Conservation (phyloP, 2,888 invertebrate species). For the Cheilosia urbana region DNA sequence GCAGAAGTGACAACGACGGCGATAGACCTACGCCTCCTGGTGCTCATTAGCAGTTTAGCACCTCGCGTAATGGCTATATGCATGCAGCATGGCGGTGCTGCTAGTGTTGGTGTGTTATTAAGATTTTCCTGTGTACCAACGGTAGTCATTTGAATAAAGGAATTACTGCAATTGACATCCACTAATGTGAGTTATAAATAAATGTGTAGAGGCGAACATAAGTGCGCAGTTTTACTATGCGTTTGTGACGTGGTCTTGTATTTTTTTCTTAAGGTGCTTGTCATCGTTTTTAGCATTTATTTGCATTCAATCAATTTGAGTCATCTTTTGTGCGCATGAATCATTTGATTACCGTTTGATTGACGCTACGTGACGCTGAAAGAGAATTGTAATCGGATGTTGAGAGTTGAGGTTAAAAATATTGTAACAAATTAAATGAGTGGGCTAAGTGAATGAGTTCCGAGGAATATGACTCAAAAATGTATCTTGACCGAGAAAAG, state of each 20-base stretch:
- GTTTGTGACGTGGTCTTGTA: slow-evolving; percentile 19
- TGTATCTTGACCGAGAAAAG: background rate
- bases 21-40: slow-evolving; percentile 64
- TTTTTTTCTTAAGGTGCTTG: slow-evolving; percentile 2
- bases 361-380: background rate
- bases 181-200: slow-evolving; percentile 65
- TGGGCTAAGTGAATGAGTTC: background rate
- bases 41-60: slow-evolving; percentile 75
- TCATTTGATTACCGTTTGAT: slow-evolving; percentile 21
- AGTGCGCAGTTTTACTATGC: slow-evolving; percentile 18
- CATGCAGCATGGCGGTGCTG: slow-evolving; percentile 9
- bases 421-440: slow-evolving; percentile 5
- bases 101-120: slow-evolving; percentile 24
- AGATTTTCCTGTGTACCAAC: slow-evolving; percentile 15
- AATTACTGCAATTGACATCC: slow-evolving; percentile 64
- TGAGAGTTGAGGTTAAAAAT: background rate
- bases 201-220: slow-evolving; percentile 1
- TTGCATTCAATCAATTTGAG: slow-evolving; percentile 50
- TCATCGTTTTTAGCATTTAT: slow-evolving; percentile 38
- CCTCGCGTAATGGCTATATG: slow-evolving; percentile 49
- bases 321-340: slow-evolving; percentile 27
- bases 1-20: slow-evolving; percentile 21
- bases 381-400: slow-evolving; percentile 25
- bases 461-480: background rate
- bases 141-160: slow-evolving; percentile 57